Evolutionary conservation across 2,888 invertebrate species (phyloP), one percentile per base, ranked within the genome.

Genomic region (Halocaridina rubra): DNA sequence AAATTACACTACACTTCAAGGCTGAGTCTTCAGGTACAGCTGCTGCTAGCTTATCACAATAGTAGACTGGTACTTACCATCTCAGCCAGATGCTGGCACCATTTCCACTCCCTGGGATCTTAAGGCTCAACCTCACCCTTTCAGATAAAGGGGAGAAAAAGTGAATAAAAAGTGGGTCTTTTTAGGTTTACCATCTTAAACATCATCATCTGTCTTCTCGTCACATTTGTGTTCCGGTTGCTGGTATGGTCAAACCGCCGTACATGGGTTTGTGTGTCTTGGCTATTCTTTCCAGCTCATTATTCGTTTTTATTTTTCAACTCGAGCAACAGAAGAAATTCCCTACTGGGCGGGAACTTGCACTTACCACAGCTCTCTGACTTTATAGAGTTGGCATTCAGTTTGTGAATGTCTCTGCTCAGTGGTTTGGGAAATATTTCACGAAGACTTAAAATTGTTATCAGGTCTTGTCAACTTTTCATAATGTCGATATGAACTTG

Each of bases 31-130:
- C 39, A 82, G 71, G 82, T 53, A 82, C 82, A 78, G 78, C 82
- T 82, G 53, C 78, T 78, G 53, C 78, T 78, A 78, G 77, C 72
- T 72, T 78, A 78, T 82, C 82, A 82, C 82, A 82, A 82, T 77
- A 77, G 77, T 72, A 82, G 69, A 72, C 78, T 59, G 76, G 82
- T 71, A 53, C 10, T 53, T 77, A 82, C 76, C n/a, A n/a, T n/a
- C n/a, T n/a, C n/a, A n/a, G 78, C 77, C 78, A 77, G 82, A 82
- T 77, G 82, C 82, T 82, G 82, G 82, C 78, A 78, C 82, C 78
- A 78, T 82, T 77, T 82, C 82, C 82, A 78, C 82, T 82, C 77
- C 82, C 71, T 82, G 82, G 82, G 82, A 78, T 78, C 71, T 59
- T 77, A 72, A 82, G 78, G 33, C 61, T 78, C 78, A 77, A 61